A percentile compares a stretch with the other conserved stretches of the same genome.
These are phyloP conservation scores for Trichechus manatus DNA, from an alignment of 2,113 vertebrate species.

Conservation along the genomic window DNA sequence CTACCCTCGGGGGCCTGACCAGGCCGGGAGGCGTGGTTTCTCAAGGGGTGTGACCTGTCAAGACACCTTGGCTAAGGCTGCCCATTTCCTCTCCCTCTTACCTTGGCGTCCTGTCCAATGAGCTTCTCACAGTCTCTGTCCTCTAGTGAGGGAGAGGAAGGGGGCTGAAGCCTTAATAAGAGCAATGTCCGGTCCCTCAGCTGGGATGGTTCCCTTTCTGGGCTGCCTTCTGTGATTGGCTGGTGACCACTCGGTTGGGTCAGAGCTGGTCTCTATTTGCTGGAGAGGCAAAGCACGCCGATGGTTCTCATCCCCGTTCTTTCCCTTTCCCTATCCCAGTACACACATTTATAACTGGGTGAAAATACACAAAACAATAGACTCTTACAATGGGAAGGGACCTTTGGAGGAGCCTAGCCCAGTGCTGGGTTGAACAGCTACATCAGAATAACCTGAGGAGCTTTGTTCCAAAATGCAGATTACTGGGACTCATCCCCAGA, in stretches of 20 bases:
- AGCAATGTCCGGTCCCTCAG: background rate
- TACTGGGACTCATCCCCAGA: background rate
- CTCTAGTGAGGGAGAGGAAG: background rate
- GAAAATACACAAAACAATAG: background rate
- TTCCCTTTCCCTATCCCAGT: background rate
- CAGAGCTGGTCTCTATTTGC: background rate
- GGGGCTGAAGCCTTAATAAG: background rate
- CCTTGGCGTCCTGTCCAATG: background rate
- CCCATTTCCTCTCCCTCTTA: background rate
- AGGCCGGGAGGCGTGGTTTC: background rate
- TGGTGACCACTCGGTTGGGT: background rate
- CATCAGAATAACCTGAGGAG: background rate
- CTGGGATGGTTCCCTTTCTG: background rate
- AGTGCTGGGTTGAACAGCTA: background rate
- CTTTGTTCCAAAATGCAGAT: constrained; percentile 36
- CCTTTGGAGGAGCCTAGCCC: background rate
- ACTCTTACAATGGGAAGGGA: background rate
- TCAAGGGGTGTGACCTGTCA: background rate
- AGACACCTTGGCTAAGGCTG: background rate
- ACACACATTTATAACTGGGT: background rate
- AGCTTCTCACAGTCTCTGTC: background rate
- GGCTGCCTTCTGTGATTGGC: background rate
- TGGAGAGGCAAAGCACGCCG: background rate
- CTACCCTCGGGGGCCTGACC: background rate
- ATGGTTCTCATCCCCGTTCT: background rate